phyloP scores from a whole-genome alignment of 1,140 invertebrate genomes.

The Drosophila subpulchrella region DNA sequence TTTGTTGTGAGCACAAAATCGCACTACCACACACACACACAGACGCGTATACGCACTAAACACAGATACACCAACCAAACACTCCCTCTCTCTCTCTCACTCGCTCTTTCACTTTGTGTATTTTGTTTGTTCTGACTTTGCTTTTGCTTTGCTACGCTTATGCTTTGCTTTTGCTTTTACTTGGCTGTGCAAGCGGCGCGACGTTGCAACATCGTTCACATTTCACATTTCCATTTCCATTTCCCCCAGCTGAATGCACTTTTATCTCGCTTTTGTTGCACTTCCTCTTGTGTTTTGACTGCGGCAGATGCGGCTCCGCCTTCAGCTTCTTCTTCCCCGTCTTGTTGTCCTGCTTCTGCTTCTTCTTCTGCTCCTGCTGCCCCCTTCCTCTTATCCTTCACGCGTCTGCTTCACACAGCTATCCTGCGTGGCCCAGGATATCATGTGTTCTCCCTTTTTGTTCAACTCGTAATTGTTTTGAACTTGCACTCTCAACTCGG shows the following conservation, averaged over 20 bases:
- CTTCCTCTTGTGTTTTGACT: constrained; percentile 48
- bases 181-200: constrained; percentile 44
- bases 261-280: constrained; percentile 47
- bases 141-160: constrained; percentile 48
- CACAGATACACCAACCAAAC: constrained; percentile 22
- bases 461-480: not conserved
- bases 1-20: constrained; percentile 57
- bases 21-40: constrained; percentile 10
- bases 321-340: constrained; percentile 39
- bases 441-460: constrained; percentile 15
- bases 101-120: constrained; percentile 27
- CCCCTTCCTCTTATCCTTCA: constrained; percentile 39
- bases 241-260: constrained; percentile 56
- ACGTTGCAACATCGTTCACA: constrained; percentile 67
- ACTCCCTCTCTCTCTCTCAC: constrained; percentile 20
- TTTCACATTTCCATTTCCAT: constrained; percentile 71
- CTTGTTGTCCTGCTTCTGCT: constrained; percentile 9
- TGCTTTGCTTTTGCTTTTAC: constrained; percentile 36
- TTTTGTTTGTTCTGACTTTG: constrained; percentile 64
- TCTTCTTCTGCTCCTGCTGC: not conserved
- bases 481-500: not conserved
- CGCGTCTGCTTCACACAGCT: constrained; percentile 64
- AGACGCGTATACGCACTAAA: constrained; percentile 11
- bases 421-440: constrained; percentile 75
- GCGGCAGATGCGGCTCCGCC: constrained; percentile 42